A percentile compares a stretch with the other conserved stretches of the same genome.
Conservation (phyloP, 23 tunicate genomes). For the Diplosoma virens region DNA sequence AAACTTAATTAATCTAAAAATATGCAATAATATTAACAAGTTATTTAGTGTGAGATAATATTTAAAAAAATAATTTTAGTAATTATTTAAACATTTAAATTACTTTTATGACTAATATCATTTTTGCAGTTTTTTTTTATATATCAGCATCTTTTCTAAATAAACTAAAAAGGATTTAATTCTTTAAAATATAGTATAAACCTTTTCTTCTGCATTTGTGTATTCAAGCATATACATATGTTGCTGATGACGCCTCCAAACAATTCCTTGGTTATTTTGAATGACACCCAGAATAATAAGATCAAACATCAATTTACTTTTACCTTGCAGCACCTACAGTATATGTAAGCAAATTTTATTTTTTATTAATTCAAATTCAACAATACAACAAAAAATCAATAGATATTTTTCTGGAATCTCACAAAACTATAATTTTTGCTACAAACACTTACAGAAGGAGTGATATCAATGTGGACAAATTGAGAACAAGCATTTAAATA, state of each 20-base stretch:
- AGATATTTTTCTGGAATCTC: no score
- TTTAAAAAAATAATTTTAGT: no score
- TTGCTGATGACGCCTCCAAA: constrained; percentile 31
- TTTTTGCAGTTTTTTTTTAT: no score
- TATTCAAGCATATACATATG: constrained; percentile 60
- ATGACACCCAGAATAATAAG: constrained; percentile 42
- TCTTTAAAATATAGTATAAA: background rate
- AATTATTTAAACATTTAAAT: no score
- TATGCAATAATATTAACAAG: no score
- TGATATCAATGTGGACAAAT: constrained; percentile 55
- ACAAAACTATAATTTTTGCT: no score
- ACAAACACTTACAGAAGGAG: constrained; percentile 52
- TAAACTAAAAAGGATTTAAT: background rate
- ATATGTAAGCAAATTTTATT: background rate
- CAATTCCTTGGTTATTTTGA: constrained; percentile 39
- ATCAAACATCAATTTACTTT: constrained; percentile 5
- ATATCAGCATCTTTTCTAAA: no score
- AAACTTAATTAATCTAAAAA: no score
- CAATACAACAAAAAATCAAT: no score
- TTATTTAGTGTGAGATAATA: no score
- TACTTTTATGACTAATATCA: no score
- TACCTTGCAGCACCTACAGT: background rate
- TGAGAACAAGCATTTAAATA: constrained; percentile 5
- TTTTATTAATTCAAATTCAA: no score
- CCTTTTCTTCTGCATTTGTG: background rate